Evolutionary conservation across 2,797 vertebrate species (phyloP).

Genomic region (Xenentodon cancila): DNA sequence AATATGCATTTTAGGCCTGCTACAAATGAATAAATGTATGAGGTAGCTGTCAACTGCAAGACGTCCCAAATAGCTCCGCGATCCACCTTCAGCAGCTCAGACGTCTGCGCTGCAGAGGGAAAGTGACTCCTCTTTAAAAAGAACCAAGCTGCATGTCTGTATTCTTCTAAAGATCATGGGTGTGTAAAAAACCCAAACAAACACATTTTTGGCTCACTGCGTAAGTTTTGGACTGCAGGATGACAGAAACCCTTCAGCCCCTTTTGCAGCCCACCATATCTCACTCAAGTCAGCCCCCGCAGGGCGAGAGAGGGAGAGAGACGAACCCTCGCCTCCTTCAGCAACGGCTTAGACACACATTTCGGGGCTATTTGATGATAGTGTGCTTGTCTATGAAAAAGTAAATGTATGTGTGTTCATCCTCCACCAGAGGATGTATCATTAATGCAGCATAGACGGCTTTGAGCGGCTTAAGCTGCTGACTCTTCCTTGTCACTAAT

Average conservation of each 20-base stretch:
- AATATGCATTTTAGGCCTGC: too few species aligned
- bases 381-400: background rate
- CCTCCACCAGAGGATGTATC: slow-evolving; percentile 5
- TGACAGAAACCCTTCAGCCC: background rate
- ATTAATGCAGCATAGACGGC: slow-evolving; percentile 7
- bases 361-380: slow-evolving; percentile 1
- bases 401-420: slow-evolving; percentile 5
- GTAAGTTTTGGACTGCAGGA: background rate
- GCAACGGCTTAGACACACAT: background rate
- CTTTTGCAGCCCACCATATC: background rate
- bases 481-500: slow-evolving; percentile 4
- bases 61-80: too few species aligned
- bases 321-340: slow-evolving; percentile 5
- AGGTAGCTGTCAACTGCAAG: too few species aligned
- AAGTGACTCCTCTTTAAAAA: too few species aligned
- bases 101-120: too few species aligned
- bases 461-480: slow-evolving; percentile 5
- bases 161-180: too few species aligned
- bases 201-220: background rate
- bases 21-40: too few species aligned
- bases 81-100: too few species aligned
- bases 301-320: background rate
- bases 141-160: too few species aligned
- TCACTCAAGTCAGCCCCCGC: background rate
- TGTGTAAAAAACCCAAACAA: background rate